Conservation (phyloP, 2,113 vertebrate species). For the Cebus imitator region DNA sequence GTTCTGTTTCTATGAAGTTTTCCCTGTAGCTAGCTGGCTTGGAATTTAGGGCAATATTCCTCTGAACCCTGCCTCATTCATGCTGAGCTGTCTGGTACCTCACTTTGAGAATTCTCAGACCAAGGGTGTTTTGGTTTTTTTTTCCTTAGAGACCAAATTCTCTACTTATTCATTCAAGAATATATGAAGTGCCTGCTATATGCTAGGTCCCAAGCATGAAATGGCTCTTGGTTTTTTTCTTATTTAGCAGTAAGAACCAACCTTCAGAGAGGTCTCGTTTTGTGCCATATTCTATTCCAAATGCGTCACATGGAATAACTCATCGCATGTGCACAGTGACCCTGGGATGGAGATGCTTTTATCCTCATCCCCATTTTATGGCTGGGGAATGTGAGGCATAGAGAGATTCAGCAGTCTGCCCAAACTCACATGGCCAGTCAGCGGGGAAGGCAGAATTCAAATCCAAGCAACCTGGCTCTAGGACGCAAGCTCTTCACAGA, state of each 20-base stretch:
- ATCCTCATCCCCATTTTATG: background rate
- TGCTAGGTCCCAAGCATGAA: background rate
- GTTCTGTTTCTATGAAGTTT: rapidly evolving
- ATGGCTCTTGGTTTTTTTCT: background rate
- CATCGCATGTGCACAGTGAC: background rate
- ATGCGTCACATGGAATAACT: rapidly evolving
- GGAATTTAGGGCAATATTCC: background rate
- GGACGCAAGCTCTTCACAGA: background rate
- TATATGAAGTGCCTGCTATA: background rate
- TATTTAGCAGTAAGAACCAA: background rate
- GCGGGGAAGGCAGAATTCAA: background rate
- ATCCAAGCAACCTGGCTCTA: background rate
- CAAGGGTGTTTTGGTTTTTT: background rate
- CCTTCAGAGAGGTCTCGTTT: too few species aligned
- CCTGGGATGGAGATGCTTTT: background rate
- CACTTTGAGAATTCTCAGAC: background rate
- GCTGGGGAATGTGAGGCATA: background rate
- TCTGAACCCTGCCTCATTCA: background rate
- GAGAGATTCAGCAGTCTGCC: background rate
- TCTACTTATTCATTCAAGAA: background rate
- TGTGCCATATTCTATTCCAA: background rate
- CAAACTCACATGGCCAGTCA: background rate
- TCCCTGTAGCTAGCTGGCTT: background rate
- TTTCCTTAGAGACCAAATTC: background rate
- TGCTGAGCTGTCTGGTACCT: background rate